A percentile compares a stretch with the other conserved stretches of the same genome.
phyloP scores from a whole-genome alignment of 2,797 vertebrate species.

The Catharus ustulatus region DNA sequence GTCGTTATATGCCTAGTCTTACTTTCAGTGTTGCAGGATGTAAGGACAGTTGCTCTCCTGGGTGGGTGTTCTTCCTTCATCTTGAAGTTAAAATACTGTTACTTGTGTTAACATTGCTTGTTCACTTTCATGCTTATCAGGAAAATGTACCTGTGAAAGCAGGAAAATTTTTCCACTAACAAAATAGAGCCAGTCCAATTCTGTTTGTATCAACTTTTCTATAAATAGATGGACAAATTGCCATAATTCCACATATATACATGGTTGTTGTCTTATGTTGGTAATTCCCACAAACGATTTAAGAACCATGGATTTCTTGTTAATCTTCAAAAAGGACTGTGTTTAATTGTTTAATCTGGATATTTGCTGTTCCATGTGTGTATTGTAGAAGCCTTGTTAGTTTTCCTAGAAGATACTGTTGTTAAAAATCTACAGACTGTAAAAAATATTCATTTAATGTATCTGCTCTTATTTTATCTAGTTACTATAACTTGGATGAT shows the following conservation, averaged over 20 bases:
- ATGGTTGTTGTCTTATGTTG: background rate
- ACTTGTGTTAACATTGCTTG: background rate
- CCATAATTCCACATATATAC: background rate
- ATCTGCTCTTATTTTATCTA: conserved; percentile 70
- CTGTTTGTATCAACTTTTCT: conserved; percentile 13
- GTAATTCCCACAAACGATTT: background rate
- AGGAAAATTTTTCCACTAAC: background rate
- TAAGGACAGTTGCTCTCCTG: background rate
- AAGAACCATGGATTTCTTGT: conserved; percentile 31
- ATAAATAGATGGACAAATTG: background rate
- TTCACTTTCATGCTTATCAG: background rate
- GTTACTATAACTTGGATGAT: conserved; percentile 94
- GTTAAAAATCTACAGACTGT: conserved; percentile 8
- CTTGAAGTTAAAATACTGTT: background rate
- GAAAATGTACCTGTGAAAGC: background rate
- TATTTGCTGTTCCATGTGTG: background rate
- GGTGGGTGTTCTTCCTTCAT: background rate
- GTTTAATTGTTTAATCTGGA: background rate
- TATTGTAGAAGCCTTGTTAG: background rate
- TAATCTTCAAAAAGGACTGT: background rate
- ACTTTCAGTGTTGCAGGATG: background rate
- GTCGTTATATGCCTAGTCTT: background rate
- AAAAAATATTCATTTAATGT: background rate
- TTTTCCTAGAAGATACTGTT: background rate
- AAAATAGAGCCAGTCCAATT: background rate